A percentile compares a stretch with the other conserved stretches of the same genome.
These are phyloP conservation scores for Acromyrmex echinatior DNA, from an alignment of 1,140 invertebrate genomes.

Conservation along the genomic window DNA sequence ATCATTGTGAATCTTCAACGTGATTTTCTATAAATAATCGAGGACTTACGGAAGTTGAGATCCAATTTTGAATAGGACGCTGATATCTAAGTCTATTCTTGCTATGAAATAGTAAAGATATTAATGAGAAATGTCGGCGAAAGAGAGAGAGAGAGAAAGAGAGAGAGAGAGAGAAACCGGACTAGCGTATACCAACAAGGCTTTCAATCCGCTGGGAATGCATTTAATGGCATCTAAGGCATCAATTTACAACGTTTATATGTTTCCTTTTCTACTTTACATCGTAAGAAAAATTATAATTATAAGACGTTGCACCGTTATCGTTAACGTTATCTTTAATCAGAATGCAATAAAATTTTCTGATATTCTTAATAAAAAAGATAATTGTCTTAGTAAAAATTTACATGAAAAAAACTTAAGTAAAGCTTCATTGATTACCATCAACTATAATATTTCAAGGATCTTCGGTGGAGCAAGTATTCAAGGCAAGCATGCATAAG, in stretches of 20 bases:
- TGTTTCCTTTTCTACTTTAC: background rate
- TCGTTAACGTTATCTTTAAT: background rate
- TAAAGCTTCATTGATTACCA: background rate
- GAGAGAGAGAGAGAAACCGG: background rate
- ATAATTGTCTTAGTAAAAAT: background rate
- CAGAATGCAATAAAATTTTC: background rate
- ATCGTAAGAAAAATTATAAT: slow-evolving; percentile 10
- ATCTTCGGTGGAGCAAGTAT: background rate
- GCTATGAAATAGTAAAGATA: slow-evolving; percentile 63
- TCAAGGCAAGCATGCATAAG: background rate
- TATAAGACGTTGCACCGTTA: background rate
- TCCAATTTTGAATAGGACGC: slow-evolving; percentile 49
- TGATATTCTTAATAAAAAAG: slow-evolving; percentile 11
- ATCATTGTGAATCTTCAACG: background rate
- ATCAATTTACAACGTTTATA: background rate
- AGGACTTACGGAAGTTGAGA: slow-evolving; percentile 26
- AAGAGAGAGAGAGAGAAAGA: background rate
- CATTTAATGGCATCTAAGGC: background rate
- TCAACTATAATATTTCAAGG: slow-evolving; percentile 1
- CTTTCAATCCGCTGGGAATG: background rate
- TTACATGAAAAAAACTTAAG: background rate
- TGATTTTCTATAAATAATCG: slow-evolving; percentile 57
- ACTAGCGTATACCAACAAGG: background rate
- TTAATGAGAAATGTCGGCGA: slow-evolving; percentile 55
- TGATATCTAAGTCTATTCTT: slow-evolving; percentile 28